Percentiles rank a stretch among this genome's conserved stretches.
These are phyloP conservation scores for Lithophane semibrunnea DNA, from an alignment of 2,888 invertebrate genomes.

Conservation along the genomic window DNA sequence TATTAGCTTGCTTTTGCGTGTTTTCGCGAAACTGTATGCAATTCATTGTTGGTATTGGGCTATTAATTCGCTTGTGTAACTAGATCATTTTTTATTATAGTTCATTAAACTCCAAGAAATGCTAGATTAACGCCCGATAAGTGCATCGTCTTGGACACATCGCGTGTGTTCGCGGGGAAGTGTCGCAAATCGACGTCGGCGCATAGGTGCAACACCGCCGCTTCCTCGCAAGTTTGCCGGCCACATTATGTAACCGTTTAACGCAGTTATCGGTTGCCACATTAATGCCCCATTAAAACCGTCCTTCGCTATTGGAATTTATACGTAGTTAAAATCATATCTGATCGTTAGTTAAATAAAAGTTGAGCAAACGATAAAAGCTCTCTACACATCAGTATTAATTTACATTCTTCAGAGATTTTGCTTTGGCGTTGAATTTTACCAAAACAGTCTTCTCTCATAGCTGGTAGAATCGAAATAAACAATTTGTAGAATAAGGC, in stretches of 20 bases:
- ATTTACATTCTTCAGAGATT: neutral
- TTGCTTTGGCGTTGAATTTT: neutral
- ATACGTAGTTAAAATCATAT: neutral
- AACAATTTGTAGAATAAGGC: neutral
- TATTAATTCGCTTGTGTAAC: conserved; percentile 46
- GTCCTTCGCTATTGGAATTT: conserved; percentile 7
- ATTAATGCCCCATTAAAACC: conserved; percentile 14
- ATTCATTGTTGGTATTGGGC: conserved; percentile 20
- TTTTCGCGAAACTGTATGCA: conserved; percentile 20
- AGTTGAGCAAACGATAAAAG: conserved; percentile 10
- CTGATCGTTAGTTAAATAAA: conserved; percentile 5
- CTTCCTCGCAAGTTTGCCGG: conserved; percentile 35
- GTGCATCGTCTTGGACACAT: conserved; percentile 26
- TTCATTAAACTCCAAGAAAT: conserved; percentile 50
- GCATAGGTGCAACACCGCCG: conserved; percentile 32
- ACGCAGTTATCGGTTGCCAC: conserved; percentile 22
- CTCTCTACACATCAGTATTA: neutral
- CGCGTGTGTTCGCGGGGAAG: conserved; percentile 48
- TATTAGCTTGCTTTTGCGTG: conserved; percentile 22
- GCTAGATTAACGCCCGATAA: conserved; percentile 54
- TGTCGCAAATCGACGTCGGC: conserved; percentile 49
- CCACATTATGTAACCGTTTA: conserved; percentile 29
- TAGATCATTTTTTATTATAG: conserved; percentile 30
- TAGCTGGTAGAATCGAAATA: neutral
- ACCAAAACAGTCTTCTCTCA: neutral